These are phyloP conservation scores for Zelostemma sp. DNA, from an alignment of 1,140 invertebrate genomes.

Conservation along the genomic window DNA sequence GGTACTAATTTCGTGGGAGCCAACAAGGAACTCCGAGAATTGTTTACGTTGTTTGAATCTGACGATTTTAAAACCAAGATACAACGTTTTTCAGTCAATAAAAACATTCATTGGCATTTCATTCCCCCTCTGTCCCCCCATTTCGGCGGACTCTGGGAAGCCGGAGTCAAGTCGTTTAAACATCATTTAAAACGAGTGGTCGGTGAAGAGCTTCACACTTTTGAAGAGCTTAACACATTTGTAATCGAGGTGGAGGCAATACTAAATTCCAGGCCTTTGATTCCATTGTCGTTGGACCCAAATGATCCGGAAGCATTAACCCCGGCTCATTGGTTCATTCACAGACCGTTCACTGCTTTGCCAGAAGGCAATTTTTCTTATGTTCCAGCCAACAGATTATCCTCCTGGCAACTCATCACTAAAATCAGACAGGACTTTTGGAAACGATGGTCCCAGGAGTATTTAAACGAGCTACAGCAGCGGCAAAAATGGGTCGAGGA, in stretches of 20 bases:
- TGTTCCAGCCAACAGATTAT: too few species aligned
- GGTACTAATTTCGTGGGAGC: conserved; percentile 58
- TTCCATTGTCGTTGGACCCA: conserved; percentile 36
- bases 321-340: conserved; percentile 36
- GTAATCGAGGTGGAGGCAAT: conserved; percentile 33
- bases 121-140: conserved; percentile 55
- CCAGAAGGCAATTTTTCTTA: background rate
- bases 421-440: conserved; percentile 6
- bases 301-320: conserved; percentile 25
- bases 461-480: conserved; percentile 2
- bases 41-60: conserved; percentile 14
- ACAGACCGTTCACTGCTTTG: background rate
- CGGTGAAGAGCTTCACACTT: conserved; percentile 22
- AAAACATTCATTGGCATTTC: conserved; percentile 48
- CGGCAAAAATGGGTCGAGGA: conserved; percentile 1
- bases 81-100: background rate
- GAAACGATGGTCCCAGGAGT: conserved; percentile 7
- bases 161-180: too few species aligned
- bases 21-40: conserved; percentile 35
- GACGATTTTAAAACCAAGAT: conserved; percentile 1
- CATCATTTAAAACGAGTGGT: conserved; percentile 30
- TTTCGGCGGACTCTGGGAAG: too few species aligned
- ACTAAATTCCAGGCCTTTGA: conserved; percentile 50
- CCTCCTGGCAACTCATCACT: conserved; percentile 5
- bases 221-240: conserved; percentile 17